phyloP scores from a whole-genome alignment of 2,888 invertebrate genomes.

The Pollenia griseotomentosa region DNA sequence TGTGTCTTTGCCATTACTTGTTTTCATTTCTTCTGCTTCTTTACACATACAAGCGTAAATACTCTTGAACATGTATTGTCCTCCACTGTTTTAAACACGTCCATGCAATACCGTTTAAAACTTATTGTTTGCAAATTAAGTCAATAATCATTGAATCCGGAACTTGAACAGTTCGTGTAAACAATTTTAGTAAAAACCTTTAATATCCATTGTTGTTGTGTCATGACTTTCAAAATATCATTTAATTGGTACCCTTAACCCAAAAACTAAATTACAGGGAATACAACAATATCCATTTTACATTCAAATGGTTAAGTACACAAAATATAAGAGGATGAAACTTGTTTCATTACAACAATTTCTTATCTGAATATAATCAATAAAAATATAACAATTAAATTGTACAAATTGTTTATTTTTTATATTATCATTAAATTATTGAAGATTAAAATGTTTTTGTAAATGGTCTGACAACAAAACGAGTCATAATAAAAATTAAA shows the following conservation, averaged over 20 bases:
- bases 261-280: not conserved
- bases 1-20: no score
- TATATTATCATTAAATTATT: slow-evolving; percentile 19
- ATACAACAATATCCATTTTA: not conserved
- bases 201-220: no score
- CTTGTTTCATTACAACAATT: not conserved
- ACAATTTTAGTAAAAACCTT: no score
- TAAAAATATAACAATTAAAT: slow-evolving; percentile 44
- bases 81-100: no score
- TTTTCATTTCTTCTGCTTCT: no score
- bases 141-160: no score
- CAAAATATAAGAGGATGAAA: not conserved
- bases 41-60: no score
- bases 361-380: slow-evolving; percentile 17
- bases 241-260: not conserved
- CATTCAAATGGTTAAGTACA: not conserved
- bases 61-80: no score
- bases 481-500: not conserved
- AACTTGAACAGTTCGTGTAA: no score
- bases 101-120: no score
- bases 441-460: slow-evolving; percentile 15
- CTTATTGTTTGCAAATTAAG: no score
- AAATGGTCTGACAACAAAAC: not conserved
- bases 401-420: slow-evolving; percentile 10
- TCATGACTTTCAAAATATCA: slow-evolving; percentile 2